Evolutionary conservation across 2,797 vertebrate genomes (phyloP), one percentile per base, ranked within the genome.

Genomic region (Meda fulgida): DNA sequence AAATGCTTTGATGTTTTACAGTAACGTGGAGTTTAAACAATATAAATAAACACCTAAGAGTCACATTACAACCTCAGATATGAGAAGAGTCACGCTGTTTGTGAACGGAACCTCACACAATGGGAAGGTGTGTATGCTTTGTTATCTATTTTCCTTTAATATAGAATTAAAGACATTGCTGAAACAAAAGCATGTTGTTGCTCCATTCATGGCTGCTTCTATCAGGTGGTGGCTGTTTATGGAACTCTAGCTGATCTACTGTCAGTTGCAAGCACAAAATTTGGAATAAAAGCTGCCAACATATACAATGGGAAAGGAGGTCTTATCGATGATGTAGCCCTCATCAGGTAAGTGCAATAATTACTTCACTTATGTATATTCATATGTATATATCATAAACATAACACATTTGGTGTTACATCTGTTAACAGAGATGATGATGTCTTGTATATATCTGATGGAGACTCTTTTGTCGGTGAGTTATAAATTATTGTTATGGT

Each of bases 41-140:
- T 31, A 78, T 19, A 78, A 46, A 77, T 19, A 51, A 9, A 60
- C 13, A 34, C 36, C 1, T 10, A 43, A 14, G 29, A 43, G 31
- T 38, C 71, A 40, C 34, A 55, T 13, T 31, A 46, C 21, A 23
- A 10, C 10, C 5, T 66, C 4, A 1, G 19, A 26, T 80, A 94
- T 98, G 97, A 95, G 94, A 92, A 93, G 97, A 93, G 96, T 97
- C 51, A 98, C 97, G n/a, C 91, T 98, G 88, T 98, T 97, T 89
- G 94, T 97, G 9, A 97, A 95, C 92, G 97, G 97, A 88, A 96
- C 93, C 83, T 94, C 94, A 84, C 92, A 94, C 18, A 96, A 96
- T 78, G 97, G 97, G 51, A 97, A 96, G 96, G 96, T 96, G 84
- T 90, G 92, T 82, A 19, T 55, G 60, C 36, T 58, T 55, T 83